These are phyloP conservation scores for Machaerirhynchus nigripectus DNA, from an alignment of 2,113 vertebrate genomes.

Conservation along the genomic window DNA sequence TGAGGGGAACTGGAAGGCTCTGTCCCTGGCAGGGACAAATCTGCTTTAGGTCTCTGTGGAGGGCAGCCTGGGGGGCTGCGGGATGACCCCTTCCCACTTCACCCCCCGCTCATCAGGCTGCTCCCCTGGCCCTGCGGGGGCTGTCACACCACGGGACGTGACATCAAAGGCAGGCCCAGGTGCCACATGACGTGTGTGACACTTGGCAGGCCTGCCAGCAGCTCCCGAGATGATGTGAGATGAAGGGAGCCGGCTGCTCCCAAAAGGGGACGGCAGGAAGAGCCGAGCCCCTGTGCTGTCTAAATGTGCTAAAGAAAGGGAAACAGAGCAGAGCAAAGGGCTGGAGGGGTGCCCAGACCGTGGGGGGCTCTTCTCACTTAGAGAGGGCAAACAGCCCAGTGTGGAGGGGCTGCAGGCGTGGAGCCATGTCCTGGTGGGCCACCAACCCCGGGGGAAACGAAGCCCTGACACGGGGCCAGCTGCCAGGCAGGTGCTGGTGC, in stretches of 20 bases:
- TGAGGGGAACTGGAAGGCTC: background rate
- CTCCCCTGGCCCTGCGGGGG: background rate
- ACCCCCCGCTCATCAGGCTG: background rate
- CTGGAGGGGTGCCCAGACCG: slow-evolving; percentile 12
- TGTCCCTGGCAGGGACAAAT: background rate
- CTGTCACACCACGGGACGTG: background rate
- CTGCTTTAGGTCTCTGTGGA: background rate
- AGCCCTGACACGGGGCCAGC: background rate
- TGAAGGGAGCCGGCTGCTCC: slow-evolving; percentile 16
- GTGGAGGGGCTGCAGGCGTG: background rate
- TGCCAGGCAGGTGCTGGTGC: background rate
- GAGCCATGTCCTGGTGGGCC: background rate
- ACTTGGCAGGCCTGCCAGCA: background rate
- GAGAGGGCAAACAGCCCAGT: background rate
- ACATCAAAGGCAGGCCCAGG: slow-evolving; percentile 14
- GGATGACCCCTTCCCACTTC: background rate
- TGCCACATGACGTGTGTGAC: background rate
- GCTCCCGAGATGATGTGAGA: slow-evolving; percentile 7
- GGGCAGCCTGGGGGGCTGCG: background rate
- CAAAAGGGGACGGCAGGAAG: rapidly evolving
- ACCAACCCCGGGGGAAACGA: rapidly evolving
- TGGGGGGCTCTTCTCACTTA: background rate
- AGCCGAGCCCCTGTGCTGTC: rapidly evolving
- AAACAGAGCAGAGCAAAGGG: background rate
- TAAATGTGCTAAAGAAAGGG: background rate